Base-by-base conservation (phyloP, 2,113 vertebrate species). In the Cisticola juncidis region DNA sequence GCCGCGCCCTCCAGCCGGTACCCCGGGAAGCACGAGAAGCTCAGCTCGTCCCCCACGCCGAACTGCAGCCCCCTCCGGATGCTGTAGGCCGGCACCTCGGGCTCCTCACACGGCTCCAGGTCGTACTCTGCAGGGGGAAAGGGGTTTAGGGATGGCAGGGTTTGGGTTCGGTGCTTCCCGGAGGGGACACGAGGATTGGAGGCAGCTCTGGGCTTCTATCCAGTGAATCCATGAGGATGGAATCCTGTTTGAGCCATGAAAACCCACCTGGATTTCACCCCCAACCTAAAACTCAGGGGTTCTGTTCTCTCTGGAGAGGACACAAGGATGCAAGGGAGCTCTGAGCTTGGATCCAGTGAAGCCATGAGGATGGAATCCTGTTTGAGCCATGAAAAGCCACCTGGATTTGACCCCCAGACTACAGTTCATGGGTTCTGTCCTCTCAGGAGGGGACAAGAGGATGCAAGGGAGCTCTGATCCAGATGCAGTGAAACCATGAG, bases 21-120 rank as follows among this genome's bases (percentile, higher is more conserved):
- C 62, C 99, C 99, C 1, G 99, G 99, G 98, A 99, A 99, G 98
- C 99, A 99, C 88, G 99, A 99, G 94, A 99, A 99, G 90, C 97
- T 98, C 92, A 99, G 97, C 35, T 98, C 98, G 14, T 99, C 99
- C 1, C 99, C 99, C 79, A 99, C 99, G 0, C 99, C 99, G 1
- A 99, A 99, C 95, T 99, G 99, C 73, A 99, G 97, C 33, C 99
- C 99, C 95, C 99, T 99, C 16, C 99, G 98, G 96, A 99, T 99
- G 93, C 99, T 99, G 98, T 99, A 99, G 36, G 98, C 97, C 0
- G 99, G 99, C 44, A 99, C 99, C 29, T 99, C 99, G 0, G 99
- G 99, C 96, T 99, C 99, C 4, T 99, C 99, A 10, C 99, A 99
- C 3, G 99, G 99, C 95, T 99, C 99, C 97, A 99, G 28, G 78